A percentile compares a stretch with the other conserved stretches of the same genome.
phyloP scores from a whole-genome alignment of 2,797 vertebrate genomes.

The Ptychobarbus kaznakovi region DNA sequence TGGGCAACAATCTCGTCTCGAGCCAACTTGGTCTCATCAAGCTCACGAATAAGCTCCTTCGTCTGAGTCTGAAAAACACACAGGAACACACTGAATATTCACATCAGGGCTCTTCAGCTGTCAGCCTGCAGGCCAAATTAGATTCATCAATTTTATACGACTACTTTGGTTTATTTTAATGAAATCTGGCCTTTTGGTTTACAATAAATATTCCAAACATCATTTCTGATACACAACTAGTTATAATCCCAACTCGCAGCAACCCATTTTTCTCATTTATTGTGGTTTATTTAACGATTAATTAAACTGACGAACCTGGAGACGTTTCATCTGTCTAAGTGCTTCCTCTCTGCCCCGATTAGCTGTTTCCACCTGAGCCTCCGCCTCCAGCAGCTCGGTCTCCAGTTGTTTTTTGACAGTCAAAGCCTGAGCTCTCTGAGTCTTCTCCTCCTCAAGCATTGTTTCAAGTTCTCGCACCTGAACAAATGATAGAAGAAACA shows the following conservation, averaged over 20 bases:
- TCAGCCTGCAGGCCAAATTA: background rate
- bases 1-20: slow-evolving; percentile 84
- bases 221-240: background rate
- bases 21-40: slow-evolving; percentile 84
- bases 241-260: background rate
- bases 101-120: background rate
- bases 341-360: slow-evolving; percentile 87
- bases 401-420: slow-evolving; percentile 87
- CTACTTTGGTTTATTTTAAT: background rate
- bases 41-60: slow-evolving; percentile 88
- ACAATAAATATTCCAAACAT: background rate
- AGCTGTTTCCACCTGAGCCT: slow-evolving; percentile 79
- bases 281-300: background rate
- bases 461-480: slow-evolving; percentile 88
- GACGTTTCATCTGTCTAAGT: slow-evolving; percentile 82
- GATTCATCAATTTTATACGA: background rate
- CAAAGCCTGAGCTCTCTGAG: slow-evolving; percentile 83
- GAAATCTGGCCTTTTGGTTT: background rate
- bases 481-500: background rate
- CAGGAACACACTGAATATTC: background rate
- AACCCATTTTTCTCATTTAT: background rate
- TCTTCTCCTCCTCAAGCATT: slow-evolving; percentile 88
- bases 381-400: slow-evolving; percentile 85
- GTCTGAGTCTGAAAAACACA: slow-evolving; percentile 81
- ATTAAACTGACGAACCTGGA: slow-evolving; percentile 78